Percentiles rank a stretch among this genome's conserved stretches.
Conservation (phyloP, 2,113 vertebrate species). For the Pleuronectes platessa region DNA sequence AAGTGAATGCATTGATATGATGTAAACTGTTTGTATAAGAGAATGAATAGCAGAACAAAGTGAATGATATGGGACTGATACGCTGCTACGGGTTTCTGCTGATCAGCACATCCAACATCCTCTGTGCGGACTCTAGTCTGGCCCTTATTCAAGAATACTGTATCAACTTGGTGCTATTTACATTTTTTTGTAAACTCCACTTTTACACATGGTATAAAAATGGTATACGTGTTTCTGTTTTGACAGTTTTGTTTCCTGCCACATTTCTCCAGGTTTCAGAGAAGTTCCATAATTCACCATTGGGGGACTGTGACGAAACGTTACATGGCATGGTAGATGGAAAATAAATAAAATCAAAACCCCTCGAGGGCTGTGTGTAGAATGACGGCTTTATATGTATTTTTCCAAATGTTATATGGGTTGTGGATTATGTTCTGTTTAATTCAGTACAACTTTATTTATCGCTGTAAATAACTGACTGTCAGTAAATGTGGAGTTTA, state of each 20-base stretch:
- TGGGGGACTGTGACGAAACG: conserved; percentile 61
- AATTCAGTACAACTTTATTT: conserved; percentile 3
- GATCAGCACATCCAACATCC: conserved; percentile 69
- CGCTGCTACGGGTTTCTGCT: conserved; percentile 81
- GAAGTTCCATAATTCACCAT: conserved; percentile 56
- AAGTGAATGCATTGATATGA: conserved; percentile 74
- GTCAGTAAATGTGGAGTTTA: neutral
- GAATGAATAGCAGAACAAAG: conserved; percentile 59
- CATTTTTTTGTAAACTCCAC: conserved; percentile 62
- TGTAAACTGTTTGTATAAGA: conserved; percentile 67
- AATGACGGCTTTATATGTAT: neutral
- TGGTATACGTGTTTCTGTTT: conserved; percentile 46
- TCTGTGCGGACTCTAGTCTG: conserved; percentile 62
- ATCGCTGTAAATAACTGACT: neutral
- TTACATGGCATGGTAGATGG: conserved; percentile 21
- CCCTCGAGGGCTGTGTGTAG: conserved; percentile 2
- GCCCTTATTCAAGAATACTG: conserved; percentile 66
- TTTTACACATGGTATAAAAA: conserved; percentile 57
- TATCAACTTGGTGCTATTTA: conserved; percentile 81
- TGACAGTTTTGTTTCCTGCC: conserved; percentile 16
- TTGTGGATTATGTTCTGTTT: neutral
- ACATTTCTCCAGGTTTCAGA: conserved; percentile 29
- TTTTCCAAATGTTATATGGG: neutral
- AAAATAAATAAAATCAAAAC: conserved; percentile 55
- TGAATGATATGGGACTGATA: conserved; percentile 69